Evolutionary conservation across 2,888 invertebrate genomes (phyloP), one percentile per base, ranked within the genome.

Genomic region (Brachylomia viminalis): DNA sequence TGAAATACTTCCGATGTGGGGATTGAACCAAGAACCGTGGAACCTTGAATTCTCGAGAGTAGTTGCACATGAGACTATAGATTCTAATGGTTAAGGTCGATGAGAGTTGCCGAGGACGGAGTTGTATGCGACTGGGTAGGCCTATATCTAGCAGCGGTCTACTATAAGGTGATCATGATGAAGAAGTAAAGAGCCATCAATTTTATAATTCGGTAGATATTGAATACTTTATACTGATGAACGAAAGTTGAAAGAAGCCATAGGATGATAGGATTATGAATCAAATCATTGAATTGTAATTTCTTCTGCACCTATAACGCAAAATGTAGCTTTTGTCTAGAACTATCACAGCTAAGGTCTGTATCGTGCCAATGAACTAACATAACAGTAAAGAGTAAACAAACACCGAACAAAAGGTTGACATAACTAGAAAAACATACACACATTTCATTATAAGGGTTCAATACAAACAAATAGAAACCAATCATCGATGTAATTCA

Each of bases 401-500:
- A 54, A 65, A 49, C 17, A 49, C 10, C 15, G 0, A 62, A 74
- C 80, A 79, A 56, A 58, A 58, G 17, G 4, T 15, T 69, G 54
- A 33, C 20, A 62, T 75, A 77, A 77, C 54, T 38, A 49, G 67
- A 30, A 42, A 15, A 45, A 67, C 66, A 38, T 61, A 75, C n/a
- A 54, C 17, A 62, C 65, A 33, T 1, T 4, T 72, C 30, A 67
- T 62, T 79, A 1, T 62, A 75, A 30, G 30, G 27, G 15, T 64
- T 33, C 45, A 38, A 75, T 58, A 56, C 54, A 47, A 54, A 52
- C 58, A 58, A 61, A 15, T 23, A n/a, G 15, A 52, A 78, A 17
- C 7, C 38, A 62, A 67, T 74, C 33, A 80, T 80, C 30, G 38
- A 54, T 23, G 38, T 52, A 49, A 69, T 69, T 65, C 47, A 5